Evolutionary conservation across 2,888 invertebrate species (phyloP).

Genomic region (Malachius bipustulatus): DNA sequence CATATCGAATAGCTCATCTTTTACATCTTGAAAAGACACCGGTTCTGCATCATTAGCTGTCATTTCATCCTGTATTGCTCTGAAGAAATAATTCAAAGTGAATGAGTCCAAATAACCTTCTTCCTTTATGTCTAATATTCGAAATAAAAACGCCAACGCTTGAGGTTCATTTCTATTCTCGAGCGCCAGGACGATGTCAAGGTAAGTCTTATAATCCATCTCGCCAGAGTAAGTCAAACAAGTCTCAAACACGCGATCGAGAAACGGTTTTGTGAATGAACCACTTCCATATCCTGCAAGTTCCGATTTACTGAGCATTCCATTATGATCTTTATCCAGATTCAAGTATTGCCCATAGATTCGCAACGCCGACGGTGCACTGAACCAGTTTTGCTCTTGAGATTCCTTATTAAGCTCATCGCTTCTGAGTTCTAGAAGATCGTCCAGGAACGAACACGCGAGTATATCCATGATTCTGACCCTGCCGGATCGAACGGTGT

Average conservation of each 20-base stretch:
- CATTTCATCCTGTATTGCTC: constrained; percentile 89
- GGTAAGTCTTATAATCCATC: constrained; percentile 95
- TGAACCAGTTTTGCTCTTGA: constrained; percentile 88
- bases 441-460: constrained; percentile 84
- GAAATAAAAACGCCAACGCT: constrained; percentile 81
- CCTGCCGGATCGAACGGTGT: constrained; percentile 75
- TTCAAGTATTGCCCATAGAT: constrained; percentile 92
- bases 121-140: constrained; percentile 80
- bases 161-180: constrained; percentile 89
- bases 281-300: constrained; percentile 82
- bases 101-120: constrained; percentile 82
- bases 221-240: constrained; percentile 89
- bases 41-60: constrained; percentile 76
- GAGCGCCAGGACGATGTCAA: constrained; percentile 86
- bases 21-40: constrained; percentile 85
- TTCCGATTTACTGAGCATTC: constrained; percentile 88
- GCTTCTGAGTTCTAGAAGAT: constrained; percentile 59
- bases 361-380: constrained; percentile 73
- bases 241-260: constrained; percentile 89
- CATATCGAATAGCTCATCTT: constrained; percentile 98
- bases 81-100: constrained; percentile 73
- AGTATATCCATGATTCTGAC: constrained; percentile 86
- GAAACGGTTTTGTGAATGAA: constrained; percentile 79
- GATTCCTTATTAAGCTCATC: constrained; percentile 58
- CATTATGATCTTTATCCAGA: constrained; percentile 88